These are phyloP conservation scores for Cheilosia grossa DNA, from an alignment of 2,888 invertebrate genomes.

Conservation along the genomic window DNA sequence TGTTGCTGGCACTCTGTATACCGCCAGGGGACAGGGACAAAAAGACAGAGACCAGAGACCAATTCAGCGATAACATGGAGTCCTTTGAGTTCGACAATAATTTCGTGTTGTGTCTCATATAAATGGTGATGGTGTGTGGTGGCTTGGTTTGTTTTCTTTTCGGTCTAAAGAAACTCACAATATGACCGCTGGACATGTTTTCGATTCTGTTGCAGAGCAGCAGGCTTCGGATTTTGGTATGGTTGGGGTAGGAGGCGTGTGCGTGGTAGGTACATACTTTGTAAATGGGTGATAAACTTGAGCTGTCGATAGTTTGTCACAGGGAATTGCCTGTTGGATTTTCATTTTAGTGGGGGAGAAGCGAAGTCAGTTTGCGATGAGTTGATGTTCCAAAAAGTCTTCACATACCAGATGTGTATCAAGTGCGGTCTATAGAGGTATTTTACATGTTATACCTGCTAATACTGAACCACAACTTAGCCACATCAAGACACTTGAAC, in stretches of 20 bases:
- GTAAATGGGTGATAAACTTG: not conserved
- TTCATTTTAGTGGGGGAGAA: not conserved
- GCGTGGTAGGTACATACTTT: conserved; percentile 12
- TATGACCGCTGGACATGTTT: conserved; percentile 54
- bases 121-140: conserved; percentile 1
- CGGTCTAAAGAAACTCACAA: conserved; percentile 27
- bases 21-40: conserved; percentile 2
- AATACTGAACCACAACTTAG: no score
- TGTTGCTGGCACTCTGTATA: conserved; percentile 26
- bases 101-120: conserved; percentile 58
- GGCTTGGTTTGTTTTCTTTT: conserved; percentile 8
- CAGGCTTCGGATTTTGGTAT: not conserved
- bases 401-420: no score
- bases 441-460: no score
- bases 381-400: no score
- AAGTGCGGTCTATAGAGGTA: no score
- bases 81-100: conserved; percentile 68
- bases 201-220: conserved; percentile 9
- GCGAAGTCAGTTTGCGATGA: no score
- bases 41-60: not conserved
- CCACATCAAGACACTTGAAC: no score
- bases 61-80: conserved; percentile 62
- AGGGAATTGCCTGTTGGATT: not conserved
- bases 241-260: not conserved
- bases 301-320: no score